Conservation (phyloP, 2,888 invertebrate genomes). For the Tanypteryx hageni region DNA sequence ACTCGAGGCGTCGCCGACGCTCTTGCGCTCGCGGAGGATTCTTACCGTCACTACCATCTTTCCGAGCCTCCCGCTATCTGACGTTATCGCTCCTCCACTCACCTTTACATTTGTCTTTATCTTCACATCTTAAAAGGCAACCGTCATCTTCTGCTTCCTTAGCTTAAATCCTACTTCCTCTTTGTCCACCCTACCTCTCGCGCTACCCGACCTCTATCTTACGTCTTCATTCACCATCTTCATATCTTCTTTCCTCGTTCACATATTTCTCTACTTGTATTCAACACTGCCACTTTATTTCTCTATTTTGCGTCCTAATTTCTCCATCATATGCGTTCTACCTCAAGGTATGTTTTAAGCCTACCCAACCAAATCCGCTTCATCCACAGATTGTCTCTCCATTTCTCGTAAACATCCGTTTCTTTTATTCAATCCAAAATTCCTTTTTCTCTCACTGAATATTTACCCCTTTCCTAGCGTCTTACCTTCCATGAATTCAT, state of each 20-base stretch:
- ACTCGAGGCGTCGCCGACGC: background rate
- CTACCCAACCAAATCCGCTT: too few relatives aligned
- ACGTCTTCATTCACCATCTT: background rate
- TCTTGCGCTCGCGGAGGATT: slow-evolving; percentile 22
- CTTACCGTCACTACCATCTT: slow-evolving; percentile 1
- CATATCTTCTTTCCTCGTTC: background rate
- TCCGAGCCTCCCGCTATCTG: background rate
- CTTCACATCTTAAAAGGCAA: background rate
- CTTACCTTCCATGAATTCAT: too few relatives aligned
- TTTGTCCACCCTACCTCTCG: background rate
- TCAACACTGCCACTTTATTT: background rate
- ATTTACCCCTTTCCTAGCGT: too few relatives aligned
- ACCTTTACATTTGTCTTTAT: background rate
- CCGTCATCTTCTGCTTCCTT: background rate
- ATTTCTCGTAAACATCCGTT: too few relatives aligned
- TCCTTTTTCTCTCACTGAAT: too few relatives aligned
- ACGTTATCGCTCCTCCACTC: background rate
- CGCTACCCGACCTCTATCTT: background rate
- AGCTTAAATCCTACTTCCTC: background rate
- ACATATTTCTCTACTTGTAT: background rate
- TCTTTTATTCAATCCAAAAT: too few relatives aligned
- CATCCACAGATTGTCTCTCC: too few relatives aligned
- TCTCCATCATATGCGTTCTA: too few relatives aligned
- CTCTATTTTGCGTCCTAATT: background rate
- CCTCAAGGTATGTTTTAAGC: too few relatives aligned